Base-by-base conservation (phyloP, 2,113 vertebrate genomes). In the Brachypodius melanocephalos region DNA sequence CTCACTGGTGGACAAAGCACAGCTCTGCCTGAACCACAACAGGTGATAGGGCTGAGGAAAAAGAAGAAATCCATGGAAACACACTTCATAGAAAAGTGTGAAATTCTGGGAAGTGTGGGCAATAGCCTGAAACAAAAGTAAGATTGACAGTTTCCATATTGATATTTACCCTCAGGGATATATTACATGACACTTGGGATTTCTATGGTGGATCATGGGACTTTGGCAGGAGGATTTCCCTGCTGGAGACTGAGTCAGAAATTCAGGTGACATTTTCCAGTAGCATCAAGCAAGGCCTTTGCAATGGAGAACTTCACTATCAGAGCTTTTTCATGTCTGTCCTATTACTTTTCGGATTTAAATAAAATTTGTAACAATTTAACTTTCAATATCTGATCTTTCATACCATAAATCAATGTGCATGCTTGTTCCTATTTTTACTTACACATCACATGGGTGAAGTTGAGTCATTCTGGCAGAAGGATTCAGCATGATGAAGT, bases 71-170 rank as follows among this genome's bases (percentile, higher is more conserved):
- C n/a, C 4, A 0, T n/a, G 36, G 31, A 52, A 63, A 72, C 16
- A 62, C 75, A 67, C 8, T 22, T 72, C 2, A 1, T 20, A 16
- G 66, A 51, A 17, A 65, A 73, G 42, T 5, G 5, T 0, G 0
- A 54, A 61, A 12, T 43, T 46, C 51, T 66, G n/a, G 46, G 51
- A 83, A 86, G n/a, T 1, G 5, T n/a, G 9, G 48, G 15, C 15
- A 67, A 76, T 25, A 38, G 12, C 24, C n/a, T 49, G 46, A 46
- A 67, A 66, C 3, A 29, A 76, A 67, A 67, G 13, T 0, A 21
- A 42, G 7, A n/a, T 25, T 10, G 61, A 12, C 14, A 49, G 12
- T 18, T 73, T 88, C 45, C 54, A 16, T 18, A 54, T 1, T 54
- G 24, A 21, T 24, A 6, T 52, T 84, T 80, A 46, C 12, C 17